Base-by-base conservation (phyloP, 2,797 vertebrate genomes). In the Nyctibius grandis region DNA sequence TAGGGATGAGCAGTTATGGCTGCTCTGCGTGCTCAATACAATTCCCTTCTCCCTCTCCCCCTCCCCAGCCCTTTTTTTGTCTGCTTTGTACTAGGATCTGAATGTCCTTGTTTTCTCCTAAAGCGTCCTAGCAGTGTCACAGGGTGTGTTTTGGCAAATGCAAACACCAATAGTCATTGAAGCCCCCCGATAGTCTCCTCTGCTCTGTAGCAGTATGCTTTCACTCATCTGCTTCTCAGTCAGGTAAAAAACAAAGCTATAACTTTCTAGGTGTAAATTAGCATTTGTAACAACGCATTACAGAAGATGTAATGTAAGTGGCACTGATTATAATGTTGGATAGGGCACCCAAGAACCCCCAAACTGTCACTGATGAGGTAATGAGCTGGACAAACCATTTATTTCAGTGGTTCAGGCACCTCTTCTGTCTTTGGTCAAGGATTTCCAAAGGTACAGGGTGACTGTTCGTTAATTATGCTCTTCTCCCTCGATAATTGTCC, bases 191-290 rank as follows among this genome's bases (percentile, higher is more conserved):
- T 91, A 97, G 96, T 97, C 93, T 95, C 93, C 93, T 92, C 76
- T 96, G 96, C 95, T 96, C 93, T 59, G 65, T 90, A 95, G 95
- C 97, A 96, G 91, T 84, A 44, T 88, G 94, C 91, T 95, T 97
- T 97, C 96, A 93, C 96, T 97, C 92, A 89, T 88, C 91, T 73
- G 36, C 93, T 97, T 96, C 96, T 98, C 96, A 63, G 40, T 12
- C 92, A 97, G 95, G 91, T 96, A 96, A 93, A 89, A 96, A 97
- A 97, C 96, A 88, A 96, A 96, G 91, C 95, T 91, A 78, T 96
- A 97, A 67, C 73, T 89, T 94, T 91, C 95, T 89, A 90, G 92
- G 96, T 97, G 97, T 97, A 97, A 96, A 97, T 97, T 96, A 97
- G 91, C 96, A 94, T 97, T 96, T 96, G 61, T 96, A 97, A 97